phyloP scores from a whole-genome alignment of 2,888 invertebrate species.

The Merodon equestris region DNA sequence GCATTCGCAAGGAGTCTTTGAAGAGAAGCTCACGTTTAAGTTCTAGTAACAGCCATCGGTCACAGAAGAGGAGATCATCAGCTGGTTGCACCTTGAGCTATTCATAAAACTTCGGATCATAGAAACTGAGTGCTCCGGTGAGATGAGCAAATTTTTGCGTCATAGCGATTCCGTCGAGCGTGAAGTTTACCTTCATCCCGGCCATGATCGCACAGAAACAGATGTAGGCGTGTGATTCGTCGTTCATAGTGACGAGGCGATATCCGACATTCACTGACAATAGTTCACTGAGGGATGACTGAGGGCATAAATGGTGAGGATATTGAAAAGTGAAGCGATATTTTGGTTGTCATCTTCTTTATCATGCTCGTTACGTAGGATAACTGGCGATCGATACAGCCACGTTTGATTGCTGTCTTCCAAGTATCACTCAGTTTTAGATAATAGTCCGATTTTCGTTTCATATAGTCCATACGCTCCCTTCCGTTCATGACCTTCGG shows the following conservation, averaged over 20 bases:
- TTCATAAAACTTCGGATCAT: conserved; percentile 94
- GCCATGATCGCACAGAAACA: conserved; percentile 98
- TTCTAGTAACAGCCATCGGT: conserved; percentile 97
- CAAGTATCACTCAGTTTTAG: conserved; percentile 89
- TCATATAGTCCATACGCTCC: conserved; percentile 96
- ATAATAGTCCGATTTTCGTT: conserved; percentile 93
- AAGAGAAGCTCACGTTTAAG: conserved; percentile 98
- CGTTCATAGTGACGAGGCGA: conserved; percentile 97
- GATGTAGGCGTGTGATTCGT: conserved; percentile 97
- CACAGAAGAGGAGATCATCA: conserved; percentile 96
- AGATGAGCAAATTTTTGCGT: conserved; percentile 95
- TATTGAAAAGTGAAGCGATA: conserved; percentile 94
- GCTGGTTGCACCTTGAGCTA: conserved; percentile 94
- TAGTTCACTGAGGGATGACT: conserved; percentile 96
- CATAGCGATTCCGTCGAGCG: conserved; percentile 95
- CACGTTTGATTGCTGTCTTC: conserved; percentile 83
- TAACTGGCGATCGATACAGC: conserved; percentile 84
- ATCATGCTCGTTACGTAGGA: conserved; percentile 96
- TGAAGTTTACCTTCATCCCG: conserved; percentile 92
- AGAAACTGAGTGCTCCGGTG: conserved; percentile 92
- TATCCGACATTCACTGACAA: conserved; percentile 98
- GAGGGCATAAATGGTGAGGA: conserved; percentile 96
- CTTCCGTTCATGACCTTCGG: conserved; percentile 94
- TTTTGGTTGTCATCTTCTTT: conserved; percentile 97
- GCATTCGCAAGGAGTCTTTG: conserved; percentile 95